Conservation (phyloP, 2,113 vertebrate species). For the Arenaria interpres region DNA sequence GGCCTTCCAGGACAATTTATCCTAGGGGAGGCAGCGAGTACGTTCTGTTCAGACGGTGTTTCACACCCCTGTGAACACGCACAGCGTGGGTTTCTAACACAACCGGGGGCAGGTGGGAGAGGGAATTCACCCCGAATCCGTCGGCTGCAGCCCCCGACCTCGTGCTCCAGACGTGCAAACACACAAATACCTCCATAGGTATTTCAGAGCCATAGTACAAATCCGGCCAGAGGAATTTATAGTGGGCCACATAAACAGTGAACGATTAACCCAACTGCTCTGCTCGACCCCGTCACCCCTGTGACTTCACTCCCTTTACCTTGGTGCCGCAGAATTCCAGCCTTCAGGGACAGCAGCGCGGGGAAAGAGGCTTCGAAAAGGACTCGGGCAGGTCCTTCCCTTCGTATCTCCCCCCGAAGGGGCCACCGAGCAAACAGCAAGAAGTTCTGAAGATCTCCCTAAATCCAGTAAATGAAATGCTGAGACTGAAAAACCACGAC, state of each 20-base stretch:
- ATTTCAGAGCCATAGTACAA: background rate
- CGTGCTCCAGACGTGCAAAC: background rate
- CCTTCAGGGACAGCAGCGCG: background rate
- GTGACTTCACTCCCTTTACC: background rate
- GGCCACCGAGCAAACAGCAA: fast-evolving
- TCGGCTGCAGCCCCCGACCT: fast-evolving
- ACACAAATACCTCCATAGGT: background rate
- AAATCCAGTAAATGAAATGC: constrained; percentile 22
- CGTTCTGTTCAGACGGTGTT: fast-evolving
- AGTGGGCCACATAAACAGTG: background rate
- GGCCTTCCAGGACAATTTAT: background rate
- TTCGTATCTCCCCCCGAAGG: background rate
- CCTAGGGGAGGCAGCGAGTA: background rate
- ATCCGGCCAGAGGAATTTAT: fast-evolving
- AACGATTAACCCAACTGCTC: background rate
- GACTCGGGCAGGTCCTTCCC: background rate
- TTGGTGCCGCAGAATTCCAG: fast-evolving
- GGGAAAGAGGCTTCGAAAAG: background rate
- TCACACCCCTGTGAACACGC: fast-evolving
- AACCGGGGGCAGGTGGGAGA: fast-evolving
- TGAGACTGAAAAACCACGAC: background rate
- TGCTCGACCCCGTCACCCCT: background rate
- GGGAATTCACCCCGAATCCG: background rate
- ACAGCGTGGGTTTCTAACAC: fast-evolving
- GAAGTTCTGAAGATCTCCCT: background rate